Evolutionary conservation across 2,888 invertebrate genomes (phyloP), one percentile per base, ranked within the genome.

Genomic region (Matsumyia berberina): DNA sequence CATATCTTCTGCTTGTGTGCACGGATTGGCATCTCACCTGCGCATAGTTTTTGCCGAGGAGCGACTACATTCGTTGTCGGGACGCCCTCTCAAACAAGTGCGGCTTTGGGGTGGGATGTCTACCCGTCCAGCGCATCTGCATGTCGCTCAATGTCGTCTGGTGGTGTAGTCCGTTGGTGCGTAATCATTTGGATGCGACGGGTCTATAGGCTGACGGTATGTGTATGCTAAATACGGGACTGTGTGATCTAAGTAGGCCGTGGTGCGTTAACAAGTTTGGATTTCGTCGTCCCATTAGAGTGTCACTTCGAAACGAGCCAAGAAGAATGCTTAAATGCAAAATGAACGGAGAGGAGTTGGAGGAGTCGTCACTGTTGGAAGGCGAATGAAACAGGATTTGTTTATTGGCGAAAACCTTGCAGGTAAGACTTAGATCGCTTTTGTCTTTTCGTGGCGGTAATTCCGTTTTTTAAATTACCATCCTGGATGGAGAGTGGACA

Each of bases 201-300:
- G 29, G 15, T 24, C 12, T 12, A 9, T 53, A 11, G 24, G n/a
- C 39, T 19, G 6, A 24, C 33, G 19, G 44, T 29, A 39, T 29
- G 49, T 31, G 12, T 12, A 17, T 31, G 49, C 39, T 31, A 12
- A 69, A 55, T 24, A 44, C 24, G 35, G 72, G 39, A 58, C 51
- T 70, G 49, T 49, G 58, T 24, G 37, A 46, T 49, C 57, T 53
- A 72, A 44, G 73, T 73, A 44, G 64, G 62, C 53, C 44, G 53
- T 64, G 44, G 55, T 73, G 73, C 73, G 73, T 73, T 64, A 64
- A 64, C 73, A 64, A 64, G 73, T 64, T 64, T 64, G 73, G 35
- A 24, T 29, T 44, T 73, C 33, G 42, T 58, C 35, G 53, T 64
- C 58, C 72, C 49, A 72, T 64, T 44, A 73, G 42, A 35, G 62